Percentiles rank a stretch among this genome's conserved stretches.
These are phyloP conservation scores for Ciconia nigra DNA, from an alignment of 2,797 vertebrate genomes.

Conservation along the genomic window DNA sequence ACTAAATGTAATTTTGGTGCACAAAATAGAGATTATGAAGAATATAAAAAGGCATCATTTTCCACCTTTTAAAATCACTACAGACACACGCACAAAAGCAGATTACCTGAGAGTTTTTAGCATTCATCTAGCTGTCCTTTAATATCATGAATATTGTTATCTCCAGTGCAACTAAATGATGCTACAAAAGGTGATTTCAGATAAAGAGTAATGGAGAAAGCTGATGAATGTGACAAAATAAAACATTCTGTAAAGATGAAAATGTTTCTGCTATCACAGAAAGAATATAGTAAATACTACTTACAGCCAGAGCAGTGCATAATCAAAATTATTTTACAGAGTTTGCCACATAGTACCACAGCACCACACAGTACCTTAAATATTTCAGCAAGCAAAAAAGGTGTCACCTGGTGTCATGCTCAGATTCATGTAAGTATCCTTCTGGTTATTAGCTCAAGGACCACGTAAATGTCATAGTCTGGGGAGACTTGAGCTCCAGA, in stretches of 20 bases:
- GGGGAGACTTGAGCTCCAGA: background rate
- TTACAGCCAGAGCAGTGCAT: background rate
- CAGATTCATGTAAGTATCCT: background rate
- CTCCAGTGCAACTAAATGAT: background rate
- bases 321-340: background rate
- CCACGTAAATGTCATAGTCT: background rate
- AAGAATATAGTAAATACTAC: background rate
- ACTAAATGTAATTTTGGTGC: background rate
- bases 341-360: background rate
- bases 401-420: background rate
- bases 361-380: background rate
- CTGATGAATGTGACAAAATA: background rate
- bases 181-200: background rate
- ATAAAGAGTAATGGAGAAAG: background rate
- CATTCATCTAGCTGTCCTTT: background rate
- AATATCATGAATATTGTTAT: background rate
- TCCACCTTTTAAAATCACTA: background rate
- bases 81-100: background rate
- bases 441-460: background rate
- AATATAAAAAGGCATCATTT: background rate
- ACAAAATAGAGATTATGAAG: background rate
- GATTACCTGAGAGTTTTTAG: background rate
- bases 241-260: background rate
- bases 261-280: background rate
- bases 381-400: background rate